These are phyloP conservation scores for Lamproptera curius DNA, from an alignment of 2,888 invertebrate species.

Conservation along the genomic window DNA sequence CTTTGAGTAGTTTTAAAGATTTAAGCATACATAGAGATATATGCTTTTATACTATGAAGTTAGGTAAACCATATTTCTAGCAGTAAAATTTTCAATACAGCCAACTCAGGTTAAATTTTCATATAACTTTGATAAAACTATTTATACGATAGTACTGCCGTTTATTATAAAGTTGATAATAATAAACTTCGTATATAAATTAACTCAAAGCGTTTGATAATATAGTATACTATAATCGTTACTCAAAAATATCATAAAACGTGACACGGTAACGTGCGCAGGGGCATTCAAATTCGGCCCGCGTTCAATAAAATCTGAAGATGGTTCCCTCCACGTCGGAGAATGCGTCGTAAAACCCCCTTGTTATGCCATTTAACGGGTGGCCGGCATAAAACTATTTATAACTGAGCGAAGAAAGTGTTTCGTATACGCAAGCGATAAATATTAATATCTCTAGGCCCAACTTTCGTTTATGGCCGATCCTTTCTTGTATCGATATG, in stretches of 20 bases:
- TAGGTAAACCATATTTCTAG: no score
- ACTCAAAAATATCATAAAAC: background rate
- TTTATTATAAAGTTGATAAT: no score
- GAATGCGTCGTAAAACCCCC: slow-evolving; percentile 45
- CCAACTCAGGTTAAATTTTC: no score
- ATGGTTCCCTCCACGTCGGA: slow-evolving; percentile 35
- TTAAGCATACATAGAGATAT: no score
- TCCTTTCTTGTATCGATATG: slow-evolving; percentile 39
- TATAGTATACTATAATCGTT: no score
- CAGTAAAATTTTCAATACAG: no score
- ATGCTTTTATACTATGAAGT: no score
- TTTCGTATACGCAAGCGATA: slow-evolving; percentile 59
- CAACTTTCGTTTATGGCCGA: slow-evolving; percentile 62
- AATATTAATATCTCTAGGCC: slow-evolving; percentile 62
- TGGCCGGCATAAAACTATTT: slow-evolving; percentile 69
- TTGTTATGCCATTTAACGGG: slow-evolving; percentile 64
- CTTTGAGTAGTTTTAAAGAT: no score
- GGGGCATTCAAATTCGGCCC: slow-evolving; percentile 33
- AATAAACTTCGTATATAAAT: no score
- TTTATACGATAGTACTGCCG: no score
- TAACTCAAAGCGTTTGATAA: no score
- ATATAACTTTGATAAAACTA: no score
- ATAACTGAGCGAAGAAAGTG: slow-evolving; percentile 59
- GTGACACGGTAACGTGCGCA: slow-evolving; percentile 28
- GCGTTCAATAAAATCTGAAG: slow-evolving; percentile 42